Conservation (phyloP, 1,140 invertebrate species). For the Papilio helenus region DNA sequence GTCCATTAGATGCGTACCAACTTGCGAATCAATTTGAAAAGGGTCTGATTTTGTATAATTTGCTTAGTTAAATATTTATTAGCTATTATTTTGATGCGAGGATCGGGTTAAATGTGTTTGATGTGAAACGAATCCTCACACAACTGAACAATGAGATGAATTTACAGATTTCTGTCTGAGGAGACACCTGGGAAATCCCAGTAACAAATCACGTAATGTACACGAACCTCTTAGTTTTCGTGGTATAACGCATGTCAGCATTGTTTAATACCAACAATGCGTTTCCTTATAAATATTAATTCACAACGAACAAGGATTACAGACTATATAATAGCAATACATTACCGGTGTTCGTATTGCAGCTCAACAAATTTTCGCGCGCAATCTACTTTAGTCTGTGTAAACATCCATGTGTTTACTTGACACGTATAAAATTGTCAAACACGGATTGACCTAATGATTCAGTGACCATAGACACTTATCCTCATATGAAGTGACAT, state of each 20-base stretch:
- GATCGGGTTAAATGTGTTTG: neutral
- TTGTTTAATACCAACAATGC: constrained; percentile 70
- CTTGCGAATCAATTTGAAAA: constrained; percentile 18
- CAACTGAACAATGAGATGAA: neutral
- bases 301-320: constrained; percentile 56
- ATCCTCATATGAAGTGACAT: constrained; percentile 75
- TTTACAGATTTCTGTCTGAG: neutral
- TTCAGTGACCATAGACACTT: constrained; percentile 77
- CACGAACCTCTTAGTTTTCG: constrained; percentile 57
- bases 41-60: constrained; percentile 29
- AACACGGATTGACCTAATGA: constrained; percentile 77
- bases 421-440: constrained; percentile 76
- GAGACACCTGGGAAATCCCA: constrained; percentile 74
- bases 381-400: constrained; percentile 54
- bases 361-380: constrained; percentile 51
- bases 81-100: constrained; percentile 15
- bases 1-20: neutral
- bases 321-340: constrained; percentile 56
- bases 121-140: neutral
- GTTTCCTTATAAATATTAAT: constrained; percentile 57
- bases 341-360: constrained; percentile 42
- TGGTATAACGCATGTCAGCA: constrained; percentile 63
- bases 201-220: constrained; percentile 55
- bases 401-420: constrained; percentile 58
- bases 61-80: constrained; percentile 15